Evolutionary conservation across 2,888 invertebrate genomes (phyloP), one percentile per base, ranked within the genome.

Genomic region (Cephus pygmeus): DNA sequence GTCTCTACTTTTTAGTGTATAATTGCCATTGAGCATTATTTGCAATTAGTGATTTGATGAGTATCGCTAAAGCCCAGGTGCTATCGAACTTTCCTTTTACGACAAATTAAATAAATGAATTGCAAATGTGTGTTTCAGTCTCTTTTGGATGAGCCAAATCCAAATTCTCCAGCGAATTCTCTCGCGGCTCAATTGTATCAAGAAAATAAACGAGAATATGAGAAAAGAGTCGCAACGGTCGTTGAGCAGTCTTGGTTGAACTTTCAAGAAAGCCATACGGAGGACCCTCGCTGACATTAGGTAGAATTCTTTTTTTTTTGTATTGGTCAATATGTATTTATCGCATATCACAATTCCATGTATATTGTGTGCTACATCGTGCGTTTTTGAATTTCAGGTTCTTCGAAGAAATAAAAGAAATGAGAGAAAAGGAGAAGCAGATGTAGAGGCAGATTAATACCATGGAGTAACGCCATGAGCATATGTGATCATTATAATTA

Each of bases 101-200:
- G 12, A 9, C 23, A 12, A 69, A 11, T 56, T 56, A 56, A 56
- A 56, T 23, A 56, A 23, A 56, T 23, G 40, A 56, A 56, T 56
- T 23, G 23, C 23, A 77, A 78, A 76, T 85, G 76, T 86, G 83
- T 86, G 83, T 91, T 91, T 78, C 93, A 95, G 93, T 94, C 94
- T 40, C 92, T 95, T 85, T 91, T 95, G 87, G 95, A 95, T 87
- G 95, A 95, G 89, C 95, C 95, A 69, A 95, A 95, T 90, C 95
- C 95, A 77, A 95, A 95, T 91, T 94, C 94, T 75, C 95, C 95
- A 75, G 95, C 95, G 69, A 95, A 95, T 90, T 94, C 94, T 83
- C 90, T 94, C 83, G 95, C 95, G 56, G 95, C 95, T 4, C 94
- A 95, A 88, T 92, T 95, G 77, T 95, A 95, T 89, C 94, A 94